Conservation (phyloP, 1,140 invertebrate genomes). For the Trachymyrmex septentrionalis region DNA sequence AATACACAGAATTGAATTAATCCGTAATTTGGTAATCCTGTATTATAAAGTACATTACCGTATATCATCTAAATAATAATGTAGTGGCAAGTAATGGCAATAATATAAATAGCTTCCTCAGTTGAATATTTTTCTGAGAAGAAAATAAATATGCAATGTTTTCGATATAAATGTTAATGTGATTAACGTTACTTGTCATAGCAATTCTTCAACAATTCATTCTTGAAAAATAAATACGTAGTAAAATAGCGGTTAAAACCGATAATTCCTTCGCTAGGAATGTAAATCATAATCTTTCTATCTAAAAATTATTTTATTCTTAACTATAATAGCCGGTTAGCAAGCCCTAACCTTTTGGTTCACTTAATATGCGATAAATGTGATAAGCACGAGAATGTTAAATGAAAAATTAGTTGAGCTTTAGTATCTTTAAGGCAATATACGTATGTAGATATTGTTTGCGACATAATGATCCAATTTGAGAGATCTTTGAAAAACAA, state of each 20-base stretch:
- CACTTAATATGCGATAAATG: conserved; percentile 11
- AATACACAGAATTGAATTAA: background rate
- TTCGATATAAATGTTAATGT: background rate
- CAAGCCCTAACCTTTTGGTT: conserved; percentile 22
- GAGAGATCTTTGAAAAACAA: background rate
- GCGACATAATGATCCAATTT: background rate
- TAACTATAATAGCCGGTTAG: conserved; percentile 30
- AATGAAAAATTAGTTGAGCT: conserved; percentile 31
- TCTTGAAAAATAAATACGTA: conserved; percentile 7
- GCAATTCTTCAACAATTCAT: conserved; percentile 19
- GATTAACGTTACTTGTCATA: background rate
- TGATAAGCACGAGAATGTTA: background rate
- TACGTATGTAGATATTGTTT: background rate
- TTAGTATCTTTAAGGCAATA: background rate
- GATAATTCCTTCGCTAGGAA: conserved; percentile 16
- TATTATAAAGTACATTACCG: background rate
- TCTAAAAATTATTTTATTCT: conserved; percentile 11
- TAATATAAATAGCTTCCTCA: background rate
- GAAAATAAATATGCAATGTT: background rate
- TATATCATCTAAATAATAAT: no score
- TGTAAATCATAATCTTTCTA: conserved; percentile 31
- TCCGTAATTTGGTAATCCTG: background rate
- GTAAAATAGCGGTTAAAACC: background rate
- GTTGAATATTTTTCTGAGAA: background rate
- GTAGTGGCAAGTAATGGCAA: no score